These are phyloP conservation scores for Crossaster papposus DNA, from an alignment of 53 echinoderm and acorn worm species.

Conservation along the genomic window DNA sequence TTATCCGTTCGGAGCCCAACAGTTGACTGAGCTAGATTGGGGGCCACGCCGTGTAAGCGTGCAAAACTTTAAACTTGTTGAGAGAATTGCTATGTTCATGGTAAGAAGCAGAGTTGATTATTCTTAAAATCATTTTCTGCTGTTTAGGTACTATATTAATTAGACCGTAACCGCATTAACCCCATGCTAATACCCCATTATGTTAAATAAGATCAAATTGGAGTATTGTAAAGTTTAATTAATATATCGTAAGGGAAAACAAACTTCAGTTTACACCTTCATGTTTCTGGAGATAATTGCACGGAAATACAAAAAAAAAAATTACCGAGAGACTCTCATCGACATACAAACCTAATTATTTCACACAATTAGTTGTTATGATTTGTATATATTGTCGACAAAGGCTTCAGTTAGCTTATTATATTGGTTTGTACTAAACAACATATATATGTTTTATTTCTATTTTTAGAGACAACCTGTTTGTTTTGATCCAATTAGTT, in stretches of 20 bases:
- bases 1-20: too few relatives aligned
- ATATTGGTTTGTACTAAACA: background rate
- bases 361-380: background rate
- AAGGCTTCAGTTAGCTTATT: background rate
- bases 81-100: too few relatives aligned
- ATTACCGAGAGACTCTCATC: background rate
- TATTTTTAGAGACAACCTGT: constrained; percentile 19
- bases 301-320: too few relatives aligned
- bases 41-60: too few relatives aligned
- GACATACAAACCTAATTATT: constrained; percentile 17
- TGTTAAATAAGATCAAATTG: background rate
- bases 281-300: too few relatives aligned
- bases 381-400: background rate
- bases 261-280: too few relatives aligned
- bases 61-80: too few relatives aligned
- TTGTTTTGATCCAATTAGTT: background rate
- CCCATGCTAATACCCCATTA: background rate
- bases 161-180: background rate
- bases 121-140: too few relatives aligned
- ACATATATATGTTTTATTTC: constrained; percentile 12
- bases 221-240: background rate
- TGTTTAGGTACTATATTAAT: too few relatives aligned
- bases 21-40: too few relatives aligned
- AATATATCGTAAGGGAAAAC: background rate
- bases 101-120: too few relatives aligned